A percentile compares a stretch with the other conserved stretches of the same genome.
Conservation (phyloP, 2,888 invertebrate species). For the Chirona hameri region DNA sequence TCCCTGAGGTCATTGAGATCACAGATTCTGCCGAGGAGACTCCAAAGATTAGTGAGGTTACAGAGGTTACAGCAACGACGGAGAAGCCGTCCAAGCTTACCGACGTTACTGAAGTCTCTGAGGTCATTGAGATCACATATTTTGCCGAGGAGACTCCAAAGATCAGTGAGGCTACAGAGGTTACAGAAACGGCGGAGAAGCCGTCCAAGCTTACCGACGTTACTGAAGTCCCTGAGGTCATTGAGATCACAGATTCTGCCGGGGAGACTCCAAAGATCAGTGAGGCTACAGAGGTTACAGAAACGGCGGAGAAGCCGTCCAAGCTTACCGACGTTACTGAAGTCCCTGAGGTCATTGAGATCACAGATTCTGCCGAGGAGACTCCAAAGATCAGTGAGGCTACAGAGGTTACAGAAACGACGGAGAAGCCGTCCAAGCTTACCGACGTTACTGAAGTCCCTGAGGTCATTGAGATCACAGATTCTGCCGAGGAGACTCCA, state of each 20-base stretch:
- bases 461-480: background rate
- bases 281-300: background rate
- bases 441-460: background rate
- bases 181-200: background rate
- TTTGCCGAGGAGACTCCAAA: background rate
- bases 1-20: background rate
- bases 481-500: background rate
- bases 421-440: no score
- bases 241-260: background rate
- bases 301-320: background rate
- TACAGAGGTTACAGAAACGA: background rate
- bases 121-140: background rate
- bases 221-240: background rate
- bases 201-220: background rate
- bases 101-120: background rate
- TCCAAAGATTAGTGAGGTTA: background rate
- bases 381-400: background rate
- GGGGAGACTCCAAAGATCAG: background rate
- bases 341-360: background rate
- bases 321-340: background rate
- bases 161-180: background rate
- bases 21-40: background rate
- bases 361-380: background rate
- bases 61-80: background rate
- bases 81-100: background rate